These are phyloP conservation scores for Danio choprae DNA, from an alignment of 2,797 vertebrate species.

Conservation along the genomic window DNA sequence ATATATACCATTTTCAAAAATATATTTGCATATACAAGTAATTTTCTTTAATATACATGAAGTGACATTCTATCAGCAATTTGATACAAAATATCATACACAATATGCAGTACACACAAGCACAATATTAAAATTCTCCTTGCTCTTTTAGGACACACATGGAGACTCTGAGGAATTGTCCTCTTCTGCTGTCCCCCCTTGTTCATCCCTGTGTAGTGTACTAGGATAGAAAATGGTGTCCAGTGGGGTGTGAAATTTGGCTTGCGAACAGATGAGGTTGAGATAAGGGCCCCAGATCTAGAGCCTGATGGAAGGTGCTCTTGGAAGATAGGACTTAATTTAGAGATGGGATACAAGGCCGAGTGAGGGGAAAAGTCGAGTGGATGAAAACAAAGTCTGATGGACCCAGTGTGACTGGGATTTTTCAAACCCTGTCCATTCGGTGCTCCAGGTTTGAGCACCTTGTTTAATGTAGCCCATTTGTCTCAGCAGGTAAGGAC, in stretches of 20 bases:
- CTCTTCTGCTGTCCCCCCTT: slow-evolving; percentile 37
- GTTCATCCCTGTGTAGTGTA: slow-evolving; percentile 36
- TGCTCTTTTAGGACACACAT: slow-evolving; percentile 30
- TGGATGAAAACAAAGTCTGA: slow-evolving; percentile 48
- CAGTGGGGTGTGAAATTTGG: slow-evolving; percentile 54
- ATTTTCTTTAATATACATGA: too few species aligned
- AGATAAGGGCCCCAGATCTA: slow-evolving; percentile 42
- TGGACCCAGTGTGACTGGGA: slow-evolving; percentile 39
- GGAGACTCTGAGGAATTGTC: slow-evolving; percentile 39
- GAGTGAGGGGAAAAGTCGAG: slow-evolving; percentile 6
- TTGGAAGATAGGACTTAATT: slow-evolving; percentile 58
- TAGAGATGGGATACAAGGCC: slow-evolving; percentile 44
- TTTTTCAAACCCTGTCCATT: slow-evolving; percentile 50
- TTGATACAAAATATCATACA: too few species aligned
- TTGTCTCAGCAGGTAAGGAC: slow-evolving; percentile 64
- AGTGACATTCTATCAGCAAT: too few species aligned
- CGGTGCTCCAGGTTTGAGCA: slow-evolving; percentile 42
- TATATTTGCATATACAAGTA: too few species aligned
- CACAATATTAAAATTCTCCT: slow-evolving; percentile 33
- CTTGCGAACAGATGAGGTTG: slow-evolving; percentile 52
- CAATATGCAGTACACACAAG: not conserved
- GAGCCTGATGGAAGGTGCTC: slow-evolving; percentile 56
- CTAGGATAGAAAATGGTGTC: slow-evolving; percentile 48
- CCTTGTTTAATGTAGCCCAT: slow-evolving; percentile 63
- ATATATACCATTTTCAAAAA: not conserved